Evolutionary conservation across 2,113 vertebrate genomes (phyloP).

Genomic region (Tringa solitaria): DNA sequence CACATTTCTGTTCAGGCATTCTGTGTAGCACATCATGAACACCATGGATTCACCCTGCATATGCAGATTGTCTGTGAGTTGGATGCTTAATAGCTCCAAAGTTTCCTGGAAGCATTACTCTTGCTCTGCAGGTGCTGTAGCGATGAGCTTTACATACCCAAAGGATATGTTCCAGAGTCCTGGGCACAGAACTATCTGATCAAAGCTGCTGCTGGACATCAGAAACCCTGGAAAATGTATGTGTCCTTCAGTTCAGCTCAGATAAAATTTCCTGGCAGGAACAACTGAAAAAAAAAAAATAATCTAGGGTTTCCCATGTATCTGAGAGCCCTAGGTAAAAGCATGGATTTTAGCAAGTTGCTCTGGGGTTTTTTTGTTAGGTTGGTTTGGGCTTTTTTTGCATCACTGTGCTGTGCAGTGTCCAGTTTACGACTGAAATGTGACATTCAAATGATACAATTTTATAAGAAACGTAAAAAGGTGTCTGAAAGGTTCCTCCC

Average conservation of each 20-base stretch:
- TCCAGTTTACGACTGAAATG: not conserved
- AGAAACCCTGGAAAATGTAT: not conserved
- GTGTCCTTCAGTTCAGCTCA: not conserved
- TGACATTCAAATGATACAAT: not conserved
- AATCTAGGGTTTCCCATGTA: not conserved
- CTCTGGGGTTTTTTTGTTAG: not conserved
- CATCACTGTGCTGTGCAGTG: not conserved
- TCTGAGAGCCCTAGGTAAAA: not conserved
- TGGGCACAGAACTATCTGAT: not conserved
- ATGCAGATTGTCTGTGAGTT: not conserved
- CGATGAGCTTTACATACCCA: not conserved
- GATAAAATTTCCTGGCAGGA: not conserved
- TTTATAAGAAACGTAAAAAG: not conserved
- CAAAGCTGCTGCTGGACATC: not conserved
- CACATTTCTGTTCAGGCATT: not conserved
- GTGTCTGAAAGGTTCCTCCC: not conserved
- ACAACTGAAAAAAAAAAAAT: not conserved
- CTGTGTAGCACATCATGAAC: not conserved
- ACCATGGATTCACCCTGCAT: not conserved
- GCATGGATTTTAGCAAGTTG: not conserved
- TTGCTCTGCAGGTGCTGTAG: not conserved
- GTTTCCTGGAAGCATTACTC: not conserved
- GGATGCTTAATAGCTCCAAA: not conserved
- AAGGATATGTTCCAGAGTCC: not conserved
- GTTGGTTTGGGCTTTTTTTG: not conserved